phyloP scores from a whole-genome alignment of 2,797 vertebrate genomes.

The Bradypus variegatus region DNA sequence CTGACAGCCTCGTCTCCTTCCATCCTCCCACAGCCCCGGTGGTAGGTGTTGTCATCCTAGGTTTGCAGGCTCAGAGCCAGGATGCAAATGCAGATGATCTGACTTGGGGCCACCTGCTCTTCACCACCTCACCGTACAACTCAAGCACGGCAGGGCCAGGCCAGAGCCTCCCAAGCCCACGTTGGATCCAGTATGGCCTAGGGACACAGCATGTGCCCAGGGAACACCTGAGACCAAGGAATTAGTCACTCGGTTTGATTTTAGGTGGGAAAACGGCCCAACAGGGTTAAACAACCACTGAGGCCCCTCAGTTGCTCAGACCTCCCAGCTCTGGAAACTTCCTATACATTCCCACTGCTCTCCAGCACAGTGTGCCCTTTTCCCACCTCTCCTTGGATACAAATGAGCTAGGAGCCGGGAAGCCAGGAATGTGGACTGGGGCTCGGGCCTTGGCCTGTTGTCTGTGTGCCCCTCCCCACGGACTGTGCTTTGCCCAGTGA shows the following conservation, averaged over 20 bases:
- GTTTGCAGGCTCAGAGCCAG: not conserved
- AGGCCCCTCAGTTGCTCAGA: not conserved
- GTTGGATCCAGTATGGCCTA: not conserved
- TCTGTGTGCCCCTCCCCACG: not conserved
- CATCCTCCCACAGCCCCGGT: not conserved
- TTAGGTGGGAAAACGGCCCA: not conserved
- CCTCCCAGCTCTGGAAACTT: not conserved
- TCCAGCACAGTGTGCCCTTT: accelerated
- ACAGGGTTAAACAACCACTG: not conserved
- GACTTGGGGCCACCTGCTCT: not conserved
- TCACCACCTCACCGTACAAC: not conserved
- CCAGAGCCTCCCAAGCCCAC: not conserved
- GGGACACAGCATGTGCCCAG: not conserved
- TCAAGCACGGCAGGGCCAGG: not conserved
- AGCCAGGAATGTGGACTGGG: not conserved
- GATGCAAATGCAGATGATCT: not conserved
- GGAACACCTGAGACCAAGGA: not conserved
- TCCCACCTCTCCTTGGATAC: not conserved
- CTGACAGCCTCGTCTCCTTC: too few relatives aligned
- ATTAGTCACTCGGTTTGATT: not conserved
- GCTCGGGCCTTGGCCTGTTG: not conserved
- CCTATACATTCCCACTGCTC: too few relatives aligned
- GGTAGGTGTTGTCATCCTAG: accelerated
- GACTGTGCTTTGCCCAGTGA: not conserved
- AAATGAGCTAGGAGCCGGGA: not conserved